These are phyloP conservation scores for Pristionchus japonicus DNA, from an alignment of 2,888 invertebrate species.

Conservation along the genomic window DNA sequence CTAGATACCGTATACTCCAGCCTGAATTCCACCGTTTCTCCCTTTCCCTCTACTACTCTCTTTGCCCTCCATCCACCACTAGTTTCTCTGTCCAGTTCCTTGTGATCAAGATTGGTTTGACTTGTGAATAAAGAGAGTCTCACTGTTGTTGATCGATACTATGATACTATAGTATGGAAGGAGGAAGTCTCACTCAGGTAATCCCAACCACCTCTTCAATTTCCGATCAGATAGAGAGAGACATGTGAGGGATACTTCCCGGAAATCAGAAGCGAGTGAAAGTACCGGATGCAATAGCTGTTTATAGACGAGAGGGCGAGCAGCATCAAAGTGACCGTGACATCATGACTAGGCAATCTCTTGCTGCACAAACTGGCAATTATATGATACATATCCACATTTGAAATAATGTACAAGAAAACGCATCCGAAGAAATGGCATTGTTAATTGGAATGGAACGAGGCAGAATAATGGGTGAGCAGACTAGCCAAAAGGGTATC, in stretches of 20 bases:
- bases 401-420: constrained; percentile 10
- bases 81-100: background rate
- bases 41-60: background rate
- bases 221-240: constrained; percentile 5
- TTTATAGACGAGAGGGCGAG: background rate
- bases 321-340: background rate
- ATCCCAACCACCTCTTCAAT: background rate
- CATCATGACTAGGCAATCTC: background rate
- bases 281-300: background rate
- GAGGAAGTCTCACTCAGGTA: background rate
- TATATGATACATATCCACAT: constrained; percentile 6
- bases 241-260: constrained; percentile 6
- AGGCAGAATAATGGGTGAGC: background rate
- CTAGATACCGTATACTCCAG: constrained; percentile 10
- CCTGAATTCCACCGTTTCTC: background rate
- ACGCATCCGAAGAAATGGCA: background rate
- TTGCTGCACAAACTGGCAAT: background rate
- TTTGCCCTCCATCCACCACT: background rate
- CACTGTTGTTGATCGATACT: constrained; percentile 19
- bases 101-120: constrained; percentile 31
- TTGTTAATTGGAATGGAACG: background rate
- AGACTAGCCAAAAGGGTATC: background rate
- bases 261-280: background rate
- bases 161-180: background rate
- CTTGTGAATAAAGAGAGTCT: constrained; percentile 34